A percentile compares a stretch with the other conserved stretches of the same genome.
These are phyloP conservation scores for Lasiommata megera DNA, from an alignment of 2,888 invertebrate genomes.

Conservation along the genomic window DNA sequence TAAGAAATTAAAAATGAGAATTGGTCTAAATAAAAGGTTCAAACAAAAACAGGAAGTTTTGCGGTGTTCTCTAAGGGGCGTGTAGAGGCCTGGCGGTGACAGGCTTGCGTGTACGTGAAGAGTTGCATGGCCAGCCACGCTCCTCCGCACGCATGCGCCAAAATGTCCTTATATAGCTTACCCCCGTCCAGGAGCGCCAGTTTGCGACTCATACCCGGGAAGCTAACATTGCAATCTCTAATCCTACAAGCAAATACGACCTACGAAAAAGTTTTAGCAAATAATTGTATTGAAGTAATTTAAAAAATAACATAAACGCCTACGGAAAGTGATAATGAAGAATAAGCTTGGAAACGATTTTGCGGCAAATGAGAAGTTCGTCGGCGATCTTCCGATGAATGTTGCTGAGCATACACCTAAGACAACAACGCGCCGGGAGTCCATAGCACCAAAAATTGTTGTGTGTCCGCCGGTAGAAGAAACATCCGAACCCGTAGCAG, in stretches of 20 bases:
- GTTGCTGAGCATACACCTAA: conserved; percentile 49
- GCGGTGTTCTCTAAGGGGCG: conserved; percentile 8
- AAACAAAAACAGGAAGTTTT: not conserved
- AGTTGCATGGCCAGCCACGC: conserved; percentile 41
- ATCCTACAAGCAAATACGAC: conserved; percentile 43
- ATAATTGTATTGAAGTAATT: conserved; percentile 35
- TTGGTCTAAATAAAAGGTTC: not conserved
- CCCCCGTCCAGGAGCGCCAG: conserved; percentile 47
- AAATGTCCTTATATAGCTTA: conserved; percentile 51
- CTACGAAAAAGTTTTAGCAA: conserved; percentile 58
- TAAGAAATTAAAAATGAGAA: not conserved
- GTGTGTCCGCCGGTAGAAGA: conserved; percentile 76
- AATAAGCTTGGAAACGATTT: conserved; percentile 60
- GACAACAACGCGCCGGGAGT: conserved; percentile 50
- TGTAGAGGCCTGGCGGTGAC: conserved; percentile 32
- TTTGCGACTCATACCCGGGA: conserved; percentile 52
- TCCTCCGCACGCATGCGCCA: conserved; percentile 55
- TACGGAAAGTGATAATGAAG: conserved; percentile 56
- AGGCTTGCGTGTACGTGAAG: conserved; percentile 46
- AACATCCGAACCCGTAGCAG: conserved; percentile 79
- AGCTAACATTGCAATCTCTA: conserved; percentile 40
- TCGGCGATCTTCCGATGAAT: conserved; percentile 56
- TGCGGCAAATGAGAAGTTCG: conserved; percentile 59
- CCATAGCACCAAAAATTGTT: conserved; percentile 69
- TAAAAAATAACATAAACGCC: conserved; percentile 35